These are phyloP conservation scores for Dioctria linearis DNA, from an alignment of 2,888 invertebrate genomes.

Conservation along the genomic window DNA sequence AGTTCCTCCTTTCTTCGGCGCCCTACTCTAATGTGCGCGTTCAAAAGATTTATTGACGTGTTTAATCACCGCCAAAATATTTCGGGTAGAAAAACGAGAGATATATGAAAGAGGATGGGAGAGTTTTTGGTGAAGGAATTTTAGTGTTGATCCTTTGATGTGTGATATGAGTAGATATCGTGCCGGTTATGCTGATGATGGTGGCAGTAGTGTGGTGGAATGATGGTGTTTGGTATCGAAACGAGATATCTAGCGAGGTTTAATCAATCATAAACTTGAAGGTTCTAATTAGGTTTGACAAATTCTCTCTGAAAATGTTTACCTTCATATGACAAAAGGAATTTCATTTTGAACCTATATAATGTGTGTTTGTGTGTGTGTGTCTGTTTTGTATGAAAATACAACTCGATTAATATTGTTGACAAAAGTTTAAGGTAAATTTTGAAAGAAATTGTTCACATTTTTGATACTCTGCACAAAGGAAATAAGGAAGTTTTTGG, in stretches of 20 bases:
- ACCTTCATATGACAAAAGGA: background rate
- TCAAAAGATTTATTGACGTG: constrained; percentile 58
- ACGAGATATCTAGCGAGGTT: constrained; percentile 23
- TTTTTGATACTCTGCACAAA: too few species aligned
- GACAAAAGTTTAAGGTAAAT: too few species aligned
- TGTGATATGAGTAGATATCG: constrained; percentile 26
- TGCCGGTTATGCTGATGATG: background rate
- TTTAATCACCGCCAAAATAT: constrained; percentile 57
- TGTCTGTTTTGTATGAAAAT: too few species aligned
- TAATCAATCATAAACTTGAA: constrained; percentile 43
- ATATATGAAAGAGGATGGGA: background rate
- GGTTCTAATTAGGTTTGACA: constrained; percentile 42
- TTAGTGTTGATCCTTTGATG: constrained; percentile 41
- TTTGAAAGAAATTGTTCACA: too few species aligned
- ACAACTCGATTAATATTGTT: too few species aligned
- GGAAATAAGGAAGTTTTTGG: too few species aligned
- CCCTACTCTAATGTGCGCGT: background rate
- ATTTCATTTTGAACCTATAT: background rate
- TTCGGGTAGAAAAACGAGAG: constrained; percentile 9
- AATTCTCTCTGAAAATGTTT: constrained; percentile 38
- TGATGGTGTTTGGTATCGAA: constrained; percentile 38
- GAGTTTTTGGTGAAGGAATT: constrained; percentile 8
- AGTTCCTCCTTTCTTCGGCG: constrained; percentile 44
- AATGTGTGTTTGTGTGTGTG: background rate
- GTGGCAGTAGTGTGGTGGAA: background rate